A percentile compares a stretch with the other conserved stretches of the same genome.
These are phyloP conservation scores for Apocrypta bakeri DNA, from an alignment of 1,140 invertebrate genomes.

Conservation along the genomic window DNA sequence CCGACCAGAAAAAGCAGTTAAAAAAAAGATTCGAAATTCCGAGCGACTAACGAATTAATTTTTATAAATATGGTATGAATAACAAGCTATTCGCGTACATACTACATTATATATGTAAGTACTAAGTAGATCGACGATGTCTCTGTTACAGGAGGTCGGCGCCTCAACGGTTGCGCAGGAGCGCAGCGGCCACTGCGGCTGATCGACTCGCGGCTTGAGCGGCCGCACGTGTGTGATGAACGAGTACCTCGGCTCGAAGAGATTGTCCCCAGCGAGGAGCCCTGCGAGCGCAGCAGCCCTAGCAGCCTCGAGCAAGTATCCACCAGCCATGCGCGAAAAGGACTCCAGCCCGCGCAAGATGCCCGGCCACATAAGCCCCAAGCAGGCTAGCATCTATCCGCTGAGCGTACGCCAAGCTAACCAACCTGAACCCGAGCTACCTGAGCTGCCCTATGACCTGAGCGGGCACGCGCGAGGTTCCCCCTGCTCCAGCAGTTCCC, in stretches of 20 bases:
- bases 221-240: slow-evolving; percentile 69
- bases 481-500: slow-evolving; percentile 34
- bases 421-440: slow-evolving; percentile 67
- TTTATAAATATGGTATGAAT: too few species aligned
- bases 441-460: slow-evolving; percentile 78
- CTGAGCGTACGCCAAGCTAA: slow-evolving; percentile 72
- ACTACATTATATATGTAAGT: too few species aligned
- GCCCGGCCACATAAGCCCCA: slow-evolving; percentile 80
- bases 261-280: slow-evolving; percentile 62
- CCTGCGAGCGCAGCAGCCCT: slow-evolving; percentile 61
- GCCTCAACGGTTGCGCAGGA: slow-evolving; percentile 46
- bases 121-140: neutral
- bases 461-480: slow-evolving; percentile 64
- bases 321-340: slow-evolving; percentile 84
- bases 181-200: slow-evolving; percentile 33
- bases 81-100: too few species aligned
- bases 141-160: slow-evolving; percentile 56
- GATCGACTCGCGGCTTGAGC: slow-evolving; percentile 50
- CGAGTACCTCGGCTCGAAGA: slow-evolving; percentile 70
- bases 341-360: slow-evolving; percentile 86
- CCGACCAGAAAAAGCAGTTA: neutral
- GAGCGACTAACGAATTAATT: neutral
- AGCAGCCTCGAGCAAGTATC: slow-evolving; percentile 58
- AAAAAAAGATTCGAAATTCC: neutral
- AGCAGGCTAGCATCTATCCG: slow-evolving; percentile 83